Base-by-base conservation (phyloP, 2,113 vertebrate genomes). In the Pyrgilauda ruficollis region DNA sequence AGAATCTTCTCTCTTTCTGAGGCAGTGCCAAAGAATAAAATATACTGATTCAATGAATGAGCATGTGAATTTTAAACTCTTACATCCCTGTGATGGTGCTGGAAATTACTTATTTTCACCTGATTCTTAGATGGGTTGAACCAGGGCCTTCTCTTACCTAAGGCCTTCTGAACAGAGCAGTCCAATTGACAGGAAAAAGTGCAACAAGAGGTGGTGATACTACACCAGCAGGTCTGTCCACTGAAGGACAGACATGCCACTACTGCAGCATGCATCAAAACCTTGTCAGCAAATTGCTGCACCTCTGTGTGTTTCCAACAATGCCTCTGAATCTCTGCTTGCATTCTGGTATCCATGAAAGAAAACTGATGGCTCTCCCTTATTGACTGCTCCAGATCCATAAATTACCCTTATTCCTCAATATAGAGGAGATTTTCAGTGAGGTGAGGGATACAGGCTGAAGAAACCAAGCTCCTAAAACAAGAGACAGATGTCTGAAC, bases 201-300 rank as follows among this genome's bases (percentile, higher is more conserved):
- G 28, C 39, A 67, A 0, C 0, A 2, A 50, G 47, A 37, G 14
- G 6, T 47, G n/a, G 5, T 55, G 50, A 41, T 22, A 7, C 4
- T 0, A 0, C 0, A 0, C 14, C 41, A 84, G 15, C 24, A 67
- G 24, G 33, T 72, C 75, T 8, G 4, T 67, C 16, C 6, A 16
- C 46, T 53, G 18, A 27, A 69, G 39, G 16, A 3, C 4, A 69
- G 16, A 41, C 5, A 2, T 73, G 11, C 14, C 13, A 33, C 15
- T 19, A 9, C 21, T 43, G 37, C 31, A 58, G 16, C 0, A 0
- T 44, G 59, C 69, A 56, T 73, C 59, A 43, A 4, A 68, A 14
- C 16, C 20, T 75, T n/a, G 27, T 59, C 39, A 67, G 30, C 22
- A 91, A 73, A 66, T 59, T 8, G 3, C 10, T 75, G 50, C 27